Conservation (phyloP, 1,140 invertebrate genomes). For the Thaumatotibia leucotreta region DNA sequence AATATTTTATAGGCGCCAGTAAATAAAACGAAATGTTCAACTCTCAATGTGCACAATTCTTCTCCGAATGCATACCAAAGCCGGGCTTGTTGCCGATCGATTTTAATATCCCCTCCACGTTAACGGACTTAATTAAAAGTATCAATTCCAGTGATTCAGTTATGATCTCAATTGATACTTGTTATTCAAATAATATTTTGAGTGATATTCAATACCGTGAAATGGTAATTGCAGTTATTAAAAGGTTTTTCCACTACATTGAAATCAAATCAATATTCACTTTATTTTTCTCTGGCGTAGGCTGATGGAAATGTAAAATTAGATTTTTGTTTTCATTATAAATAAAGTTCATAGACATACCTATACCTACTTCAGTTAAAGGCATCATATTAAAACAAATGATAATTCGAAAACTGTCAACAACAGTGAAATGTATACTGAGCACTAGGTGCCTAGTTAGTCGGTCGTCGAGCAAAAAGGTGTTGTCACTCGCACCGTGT, state of each 20-base stretch:
- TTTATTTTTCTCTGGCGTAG: too few species aligned
- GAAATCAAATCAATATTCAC: not conserved
- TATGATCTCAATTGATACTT: not conserved
- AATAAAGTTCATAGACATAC: too few species aligned
- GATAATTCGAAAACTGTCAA: too few species aligned
- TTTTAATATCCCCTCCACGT: too few species aligned
- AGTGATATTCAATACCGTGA: not conserved
- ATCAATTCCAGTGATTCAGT: not conserved
- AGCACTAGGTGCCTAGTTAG: not conserved
- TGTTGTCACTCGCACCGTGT: not conserved
- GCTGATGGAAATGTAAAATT: too few species aligned
- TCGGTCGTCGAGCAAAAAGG: not conserved
- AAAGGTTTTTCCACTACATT: not conserved
- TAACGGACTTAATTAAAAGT: not conserved
- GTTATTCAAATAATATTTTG: not conserved
- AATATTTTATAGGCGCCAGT: conserved; percentile 31
- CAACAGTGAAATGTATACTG: too few species aligned
- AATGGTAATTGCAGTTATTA: not conserved
- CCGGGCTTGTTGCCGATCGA: not conserved
- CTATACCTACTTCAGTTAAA: too few species aligned
- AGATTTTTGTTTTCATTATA: too few species aligned
- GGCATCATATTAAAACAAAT: too few species aligned
- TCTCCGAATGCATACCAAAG: not conserved
- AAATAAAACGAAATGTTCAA: conserved; percentile 19
- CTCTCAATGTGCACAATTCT: not conserved